Base-by-base conservation (phyloP, 1,140 invertebrate species). In the Dendrolimus kikuchii region DNA sequence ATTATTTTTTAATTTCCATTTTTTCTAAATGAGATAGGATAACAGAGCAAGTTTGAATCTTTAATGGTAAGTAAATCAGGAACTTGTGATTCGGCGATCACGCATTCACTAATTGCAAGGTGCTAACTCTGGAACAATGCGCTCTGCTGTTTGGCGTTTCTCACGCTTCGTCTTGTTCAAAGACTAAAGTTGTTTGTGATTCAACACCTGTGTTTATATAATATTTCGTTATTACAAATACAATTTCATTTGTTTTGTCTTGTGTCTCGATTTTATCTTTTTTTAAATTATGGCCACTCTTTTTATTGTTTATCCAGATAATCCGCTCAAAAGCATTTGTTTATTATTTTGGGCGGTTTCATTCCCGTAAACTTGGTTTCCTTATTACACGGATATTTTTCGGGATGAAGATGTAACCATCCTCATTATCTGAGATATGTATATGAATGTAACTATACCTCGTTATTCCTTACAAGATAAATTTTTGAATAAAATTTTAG, bases 121-220 rank as follows among this genome's bases (percentile, higher is more conserved):
- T 55, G 62, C 59, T 67, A 61, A 61, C 38, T 51, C 55, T 40
- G 45, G 39, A 59, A 60, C 37, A 50, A 41, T 23, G 49, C 38
- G 5, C 7, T n/a, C 41, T 10, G n/a, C 23, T 51, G 49, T 51
- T 43, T 42, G 10, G 71, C 68, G 66, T 64, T 71, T 72, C 63
- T 68, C 64, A 71, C 66, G 70, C 60, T 60, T 65, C 3, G 23
- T 23, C 23, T 55, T 60, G 49, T 63, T 65, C 63, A 23, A 23
- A 23, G 23, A 23, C 23, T 60, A 66, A 60, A 62, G 48, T 52
- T 42, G 1, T 44, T 41, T 45, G 9, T 48, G 43, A 57, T 54
- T 55, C 53, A 50, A 56, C 71, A 76, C 65, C 71, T 74, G 71
- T 76, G 60, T 72, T 74, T 70, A 50, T 60, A 53, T 66, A 23